These are phyloP conservation scores for Pontoporia blainvillei DNA, from an alignment of 2,113 vertebrate genomes.

Conservation along the genomic window DNA sequence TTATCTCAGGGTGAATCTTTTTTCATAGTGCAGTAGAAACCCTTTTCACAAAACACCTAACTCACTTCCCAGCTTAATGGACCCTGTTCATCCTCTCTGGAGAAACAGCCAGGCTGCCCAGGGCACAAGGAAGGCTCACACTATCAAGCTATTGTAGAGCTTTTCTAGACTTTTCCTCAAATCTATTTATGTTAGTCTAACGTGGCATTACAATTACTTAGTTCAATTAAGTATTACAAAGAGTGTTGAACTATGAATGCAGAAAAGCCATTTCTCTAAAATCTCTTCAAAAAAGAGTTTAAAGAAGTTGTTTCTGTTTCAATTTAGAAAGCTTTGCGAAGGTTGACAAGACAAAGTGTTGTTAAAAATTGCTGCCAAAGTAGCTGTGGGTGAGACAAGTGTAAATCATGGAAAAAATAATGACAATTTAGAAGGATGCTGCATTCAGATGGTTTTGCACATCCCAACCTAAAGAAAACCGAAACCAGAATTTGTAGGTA, in stretches of 20 bases:
- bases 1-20: neutral
- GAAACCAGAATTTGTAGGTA: neutral
- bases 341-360: neutral
- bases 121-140: fast-evolving
- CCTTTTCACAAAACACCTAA: neutral
- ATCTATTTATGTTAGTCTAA: neutral
- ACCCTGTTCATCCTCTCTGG: neutral
- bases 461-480: neutral
- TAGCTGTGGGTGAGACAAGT: neutral
- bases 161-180: neutral
- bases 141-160: neutral
- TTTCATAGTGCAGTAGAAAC: neutral
- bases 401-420: neutral
- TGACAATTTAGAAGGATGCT: neutral
- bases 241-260: neutral
- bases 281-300: neutral
- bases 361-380: neutral
- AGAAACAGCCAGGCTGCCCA: neutral
- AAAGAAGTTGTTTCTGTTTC: neutral
- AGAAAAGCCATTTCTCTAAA: neutral
- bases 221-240: neutral
- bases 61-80: neutral
- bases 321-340: neutral
- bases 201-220: neutral
- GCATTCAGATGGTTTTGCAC: neutral